These are phyloP conservation scores for Ectropis crepuscularia DNA, from an alignment of 2,888 invertebrate species.

Conservation along the genomic window DNA sequence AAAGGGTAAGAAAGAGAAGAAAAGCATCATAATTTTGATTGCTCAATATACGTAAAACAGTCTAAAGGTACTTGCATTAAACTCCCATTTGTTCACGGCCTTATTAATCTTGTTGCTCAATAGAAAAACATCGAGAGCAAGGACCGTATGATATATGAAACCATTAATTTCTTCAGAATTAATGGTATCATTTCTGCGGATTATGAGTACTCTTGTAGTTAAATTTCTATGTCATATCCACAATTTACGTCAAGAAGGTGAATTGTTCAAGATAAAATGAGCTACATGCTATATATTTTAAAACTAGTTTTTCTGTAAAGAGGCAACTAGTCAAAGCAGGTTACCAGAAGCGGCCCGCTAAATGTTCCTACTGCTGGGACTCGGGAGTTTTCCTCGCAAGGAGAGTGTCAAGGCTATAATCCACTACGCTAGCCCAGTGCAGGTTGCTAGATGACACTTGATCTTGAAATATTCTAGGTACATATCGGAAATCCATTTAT, in stretches of 20 bases:
- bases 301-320: background rate
- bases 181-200: conserved; percentile 1
- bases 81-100: conserved; percentile 3
- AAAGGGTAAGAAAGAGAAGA: too few species aligned
- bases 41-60: background rate
- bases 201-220: conserved; percentile 17
- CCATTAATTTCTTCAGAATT: conserved; percentile 19
- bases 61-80: conserved; percentile 1
- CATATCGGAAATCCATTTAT: too few species aligned
- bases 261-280: conserved; percentile 10
- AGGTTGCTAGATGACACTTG: too few species aligned
- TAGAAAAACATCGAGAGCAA: conserved; percentile 29
- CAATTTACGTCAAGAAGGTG: conserved; percentile 18
- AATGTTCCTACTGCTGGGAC: too few species aligned
- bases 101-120: conserved; percentile 25
- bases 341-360: too few species aligned
- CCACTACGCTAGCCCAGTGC: too few species aligned
- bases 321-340: background rate
- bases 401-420: too few species aligned
- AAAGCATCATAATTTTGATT: background rate
- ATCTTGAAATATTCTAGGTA: too few species aligned
- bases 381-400: too few species aligned
- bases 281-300: background rate
- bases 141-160: conserved; percentile 21
- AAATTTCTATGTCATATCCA: conserved; percentile 14